Base-by-base conservation (phyloP, 2,888 invertebrate species). In the Salpingus planirostris region DNA sequence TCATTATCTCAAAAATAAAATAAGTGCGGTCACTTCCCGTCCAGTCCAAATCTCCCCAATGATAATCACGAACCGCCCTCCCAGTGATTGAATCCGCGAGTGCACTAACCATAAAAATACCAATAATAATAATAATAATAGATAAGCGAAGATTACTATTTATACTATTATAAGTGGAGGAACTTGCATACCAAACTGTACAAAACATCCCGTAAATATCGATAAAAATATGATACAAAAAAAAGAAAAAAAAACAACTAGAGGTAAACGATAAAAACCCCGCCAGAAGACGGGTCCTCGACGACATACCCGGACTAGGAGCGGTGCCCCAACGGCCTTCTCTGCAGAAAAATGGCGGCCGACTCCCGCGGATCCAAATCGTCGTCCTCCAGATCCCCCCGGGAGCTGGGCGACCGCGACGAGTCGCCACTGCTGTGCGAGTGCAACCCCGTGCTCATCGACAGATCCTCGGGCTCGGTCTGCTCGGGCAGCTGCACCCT, bases 391-490 rank as follows among this genome's bases (percentile, higher is more conserved):
- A 52, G 54, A 26, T 67, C 68, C n/a, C 52, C 59, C 31, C 54
- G 47, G 27, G 65, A 64, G 45, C 66, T 65, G 0, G 56, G 57
- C 2, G 67, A 65, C 35, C 65, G 34, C 2, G 71, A 69, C 1
- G 71, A 69, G 21, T 61, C 64, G 1, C 65, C 60, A 24, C 66
- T 68, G 47, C 67, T 68, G 46, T 69, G 69, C 2, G 70, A 69
- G 43, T 66, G 62, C 44, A 66, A 52, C 0, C 70, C 68, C 3
- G 70, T 69, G 26, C 71, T 75, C 73, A 89, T 78, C 32, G 88
- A 88, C 42, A 91, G 70, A 60, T 91, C 91, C 60, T 91, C 90
- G 4, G 91, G 91, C 62, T 90, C 90, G 2, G 90, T 90, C 68
- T 91, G 91, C 61, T 84, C 88, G 11, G 89, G 88, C 27, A 76